These are phyloP conservation scores for Zoanthus sociatus DNA, from an alignment of 92 coral and sea anemone species.

Conservation along the genomic window DNA sequence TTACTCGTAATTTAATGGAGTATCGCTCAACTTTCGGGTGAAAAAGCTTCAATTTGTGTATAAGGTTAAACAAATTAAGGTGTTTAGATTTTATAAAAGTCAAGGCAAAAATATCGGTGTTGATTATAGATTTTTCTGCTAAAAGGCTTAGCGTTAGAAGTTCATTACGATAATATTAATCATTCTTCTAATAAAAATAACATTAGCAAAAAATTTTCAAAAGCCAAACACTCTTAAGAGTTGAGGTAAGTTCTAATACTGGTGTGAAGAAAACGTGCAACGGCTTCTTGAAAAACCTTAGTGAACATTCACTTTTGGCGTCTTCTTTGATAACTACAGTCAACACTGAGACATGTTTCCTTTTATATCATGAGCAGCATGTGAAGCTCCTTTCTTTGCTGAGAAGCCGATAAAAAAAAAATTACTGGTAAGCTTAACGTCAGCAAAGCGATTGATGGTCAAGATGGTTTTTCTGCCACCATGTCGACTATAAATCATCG, in stretches of 20 bases:
- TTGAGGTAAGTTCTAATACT: no score
- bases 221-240: no score
- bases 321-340: not conserved
- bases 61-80: not conserved
- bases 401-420: not conserved
- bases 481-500: constrained; percentile 13
- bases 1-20: not conserved
- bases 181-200: no score
- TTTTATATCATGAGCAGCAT: not conserved
- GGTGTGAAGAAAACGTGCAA: no score
- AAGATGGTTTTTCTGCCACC: not conserved
- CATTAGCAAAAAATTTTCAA: no score
- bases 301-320: not conserved
- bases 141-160: no score
- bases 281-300: no score
- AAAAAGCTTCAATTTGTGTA: not conserved
- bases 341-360: not conserved
- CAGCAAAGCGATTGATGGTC: not conserved
- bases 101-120: no score
- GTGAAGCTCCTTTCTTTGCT: not conserved
- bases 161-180: no score
- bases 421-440: not conserved
- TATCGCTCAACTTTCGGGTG: not conserved
- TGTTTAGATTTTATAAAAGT: no score
- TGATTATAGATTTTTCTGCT: no score